These are phyloP conservation scores for Triops longicaudatus DNA, from an alignment of 1,140 invertebrate species.

Conservation along the genomic window DNA sequence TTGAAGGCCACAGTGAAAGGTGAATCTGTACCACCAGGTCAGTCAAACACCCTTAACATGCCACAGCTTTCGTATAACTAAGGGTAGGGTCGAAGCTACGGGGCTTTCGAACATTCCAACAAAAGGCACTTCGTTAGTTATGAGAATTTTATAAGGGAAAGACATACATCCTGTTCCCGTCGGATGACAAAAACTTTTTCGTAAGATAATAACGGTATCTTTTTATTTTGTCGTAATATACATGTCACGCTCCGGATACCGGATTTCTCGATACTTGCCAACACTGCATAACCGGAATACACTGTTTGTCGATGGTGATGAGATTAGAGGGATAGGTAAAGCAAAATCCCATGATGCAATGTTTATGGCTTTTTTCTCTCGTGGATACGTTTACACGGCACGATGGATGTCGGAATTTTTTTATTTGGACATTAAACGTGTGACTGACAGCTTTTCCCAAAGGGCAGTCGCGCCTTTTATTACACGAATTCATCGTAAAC, in stretches of 20 bases:
- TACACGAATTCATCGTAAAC: too few species aligned
- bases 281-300: background rate
- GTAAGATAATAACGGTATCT: background rate
- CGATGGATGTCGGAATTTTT: too few species aligned
- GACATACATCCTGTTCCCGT: too few species aligned
- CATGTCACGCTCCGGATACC: background rate
- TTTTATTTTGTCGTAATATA: background rate
- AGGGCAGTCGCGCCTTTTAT: too few species aligned
- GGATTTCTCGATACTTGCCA: background rate
- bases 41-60: background rate
- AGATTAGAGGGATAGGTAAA: background rate
- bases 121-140: too few species aligned
- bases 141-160: too few species aligned
- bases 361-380: too few species aligned
- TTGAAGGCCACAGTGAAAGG: background rate
- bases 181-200: background rate
- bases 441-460: too few species aligned
- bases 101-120: too few species aligned
- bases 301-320: background rate
- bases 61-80: background rate
- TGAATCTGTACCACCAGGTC: background rate
- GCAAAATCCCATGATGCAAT: background rate
- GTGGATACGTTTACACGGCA: too few species aligned
- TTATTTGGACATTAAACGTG: too few species aligned
- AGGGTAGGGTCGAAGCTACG: too few species aligned